phyloP scores from a whole-genome alignment of 2,888 invertebrate species.

The Baccha elongata region DNA sequence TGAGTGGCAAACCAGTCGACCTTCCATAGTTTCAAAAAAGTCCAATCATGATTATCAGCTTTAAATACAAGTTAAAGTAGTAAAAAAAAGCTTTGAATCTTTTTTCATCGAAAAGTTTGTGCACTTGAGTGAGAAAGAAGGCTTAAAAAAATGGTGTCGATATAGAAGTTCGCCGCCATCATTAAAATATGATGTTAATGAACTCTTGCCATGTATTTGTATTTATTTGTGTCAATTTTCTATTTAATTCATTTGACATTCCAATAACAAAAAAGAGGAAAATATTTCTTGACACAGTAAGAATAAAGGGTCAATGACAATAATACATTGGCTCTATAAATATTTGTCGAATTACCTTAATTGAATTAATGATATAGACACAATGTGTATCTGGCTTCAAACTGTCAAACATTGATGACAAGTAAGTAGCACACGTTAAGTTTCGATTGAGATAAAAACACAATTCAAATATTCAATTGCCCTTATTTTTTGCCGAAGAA shows the following conservation, averaged over 20 bases:
- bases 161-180: not conserved
- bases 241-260: conserved; percentile 30
- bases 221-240: conserved; percentile 18
- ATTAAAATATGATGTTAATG: conserved; percentile 40
- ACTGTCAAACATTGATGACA: conserved; percentile 34
- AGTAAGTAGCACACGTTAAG: conserved; percentile 34
- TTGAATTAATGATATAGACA: conserved; percentile 40
- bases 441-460: conserved; percentile 36
- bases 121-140: not conserved
- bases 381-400: conserved; percentile 14
- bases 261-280: conserved; percentile 7
- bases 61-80: conserved; percentile 40
- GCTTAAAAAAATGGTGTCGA: conserved; percentile 25
- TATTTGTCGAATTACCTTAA: conserved; percentile 46
- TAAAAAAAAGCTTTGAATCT: conserved; percentile 31
- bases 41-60: conserved; percentile 55
- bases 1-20: conserved; percentile 65
- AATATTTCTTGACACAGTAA: not conserved
- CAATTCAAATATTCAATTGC: conserved; percentile 26
- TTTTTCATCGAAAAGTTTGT: conserved; percentile 22
- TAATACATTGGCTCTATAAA: conserved; percentile 10
- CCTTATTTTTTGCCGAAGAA: conserved; percentile 3
- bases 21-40: conserved; percentile 65
- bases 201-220: conserved; percentile 43
- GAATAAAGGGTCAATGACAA: conserved; percentile 59